These are phyloP conservation scores for Styela plicata DNA, from an alignment of 23 tunicate genomes.

Conservation along the genomic window DNA sequence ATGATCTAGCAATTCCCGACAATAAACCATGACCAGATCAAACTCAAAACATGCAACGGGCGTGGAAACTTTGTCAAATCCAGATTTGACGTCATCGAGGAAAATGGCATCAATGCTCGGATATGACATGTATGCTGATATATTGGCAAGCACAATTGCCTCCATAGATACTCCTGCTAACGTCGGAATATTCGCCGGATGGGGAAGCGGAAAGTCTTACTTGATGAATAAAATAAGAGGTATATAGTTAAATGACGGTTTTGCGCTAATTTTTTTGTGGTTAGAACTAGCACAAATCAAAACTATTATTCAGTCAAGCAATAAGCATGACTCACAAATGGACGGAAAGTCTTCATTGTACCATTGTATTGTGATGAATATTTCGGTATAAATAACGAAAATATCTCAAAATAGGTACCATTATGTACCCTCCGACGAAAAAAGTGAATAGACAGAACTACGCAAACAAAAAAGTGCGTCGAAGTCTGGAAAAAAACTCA, in stretches of 20 bases:
- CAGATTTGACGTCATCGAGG: not conserved
- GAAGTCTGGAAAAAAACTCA: no score
- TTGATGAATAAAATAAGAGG: slow-evolving; percentile 19
- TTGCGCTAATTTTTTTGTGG: no score
- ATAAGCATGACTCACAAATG: no score
- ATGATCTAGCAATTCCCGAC: no score
- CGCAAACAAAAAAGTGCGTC: no score
- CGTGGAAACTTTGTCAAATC: not conserved
- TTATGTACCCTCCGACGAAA: no score
- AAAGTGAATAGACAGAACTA: no score
- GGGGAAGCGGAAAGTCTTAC: slow-evolving; percentile 31
- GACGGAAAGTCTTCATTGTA: not conserved
- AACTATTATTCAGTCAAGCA: not conserved
- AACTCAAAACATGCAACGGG: not conserved
- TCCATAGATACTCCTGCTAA: slow-evolving; percentile 18
- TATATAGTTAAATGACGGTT: no score
- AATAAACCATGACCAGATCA: not conserved
- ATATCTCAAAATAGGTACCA: no score
- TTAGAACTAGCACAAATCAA: no score
- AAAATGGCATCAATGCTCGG: slow-evolving; percentile 19
- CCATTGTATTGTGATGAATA: not conserved
- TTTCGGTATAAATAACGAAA: not conserved
- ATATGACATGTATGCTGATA: slow-evolving; percentile 15
- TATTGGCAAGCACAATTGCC: slow-evolving; percentile 30
- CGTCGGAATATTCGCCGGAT: slow-evolving; percentile 33